A percentile compares a stretch with the other conserved stretches of the same genome.
Evolutionary conservation across 2,113 vertebrate genomes (phyloP).

Genomic region (Buteo buteo): DNA sequence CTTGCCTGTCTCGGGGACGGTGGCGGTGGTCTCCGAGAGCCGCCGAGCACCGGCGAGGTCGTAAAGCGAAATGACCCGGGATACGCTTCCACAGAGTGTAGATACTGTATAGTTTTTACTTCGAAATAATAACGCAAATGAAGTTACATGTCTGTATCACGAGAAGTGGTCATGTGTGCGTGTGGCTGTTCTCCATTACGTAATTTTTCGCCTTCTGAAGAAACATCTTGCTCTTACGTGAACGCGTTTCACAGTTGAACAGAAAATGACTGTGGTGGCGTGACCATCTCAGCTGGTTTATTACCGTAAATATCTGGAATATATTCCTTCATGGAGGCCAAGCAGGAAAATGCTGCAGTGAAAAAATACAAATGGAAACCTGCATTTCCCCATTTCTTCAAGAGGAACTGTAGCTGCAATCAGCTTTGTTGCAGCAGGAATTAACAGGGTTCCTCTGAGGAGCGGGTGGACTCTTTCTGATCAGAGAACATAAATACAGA

Average conservation of each 20-base stretch:
- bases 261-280: neutral
- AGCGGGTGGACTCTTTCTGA: neutral
- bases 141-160: neutral
- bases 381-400: neutral
- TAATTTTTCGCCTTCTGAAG: neutral
- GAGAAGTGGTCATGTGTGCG: neutral
- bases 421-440: neutral
- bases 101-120: neutral
- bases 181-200: neutral
- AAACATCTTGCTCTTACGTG: neutral
- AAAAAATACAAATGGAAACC: neutral
- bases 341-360: neutral
- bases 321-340: constrained; percentile 21
- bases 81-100: neutral
- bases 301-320: neutral
- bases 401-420: neutral
- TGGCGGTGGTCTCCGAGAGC: neutral
- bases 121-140: neutral
- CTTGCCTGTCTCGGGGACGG: fast-evolving
- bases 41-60: neutral
- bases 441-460: neutral
- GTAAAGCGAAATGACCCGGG: neutral
- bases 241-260: neutral
- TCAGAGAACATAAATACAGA: constrained; percentile 13
- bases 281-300: neutral